phyloP scores from a whole-genome alignment of 2,797 vertebrate genomes.

The Spinus olivaceus region DNA sequence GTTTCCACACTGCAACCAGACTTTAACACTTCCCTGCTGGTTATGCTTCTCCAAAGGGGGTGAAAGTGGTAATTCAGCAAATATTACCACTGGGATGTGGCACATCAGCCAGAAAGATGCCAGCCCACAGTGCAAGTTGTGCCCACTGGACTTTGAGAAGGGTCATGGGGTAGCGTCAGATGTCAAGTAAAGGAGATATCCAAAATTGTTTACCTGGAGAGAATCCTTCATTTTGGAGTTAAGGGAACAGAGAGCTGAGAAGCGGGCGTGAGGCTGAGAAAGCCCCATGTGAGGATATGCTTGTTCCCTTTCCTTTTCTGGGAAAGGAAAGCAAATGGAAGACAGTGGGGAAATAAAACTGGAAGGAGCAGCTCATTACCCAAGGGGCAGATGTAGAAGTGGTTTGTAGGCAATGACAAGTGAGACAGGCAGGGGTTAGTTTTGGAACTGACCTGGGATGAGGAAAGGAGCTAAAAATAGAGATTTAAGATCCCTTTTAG shows the following conservation, averaged over 20 bases:
- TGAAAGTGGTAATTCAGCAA: not conserved
- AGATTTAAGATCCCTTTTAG: not conserved
- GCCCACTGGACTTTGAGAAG: not conserved
- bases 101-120: not conserved
- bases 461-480: not conserved
- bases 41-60: not conserved
- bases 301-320: not conserved
- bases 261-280: rapidly evolving
- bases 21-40: not conserved
- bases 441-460: not conserved
- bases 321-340: not conserved
- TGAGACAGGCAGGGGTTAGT: not conserved
- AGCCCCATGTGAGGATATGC: not conserved
- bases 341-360: not conserved
- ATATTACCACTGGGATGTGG: not conserved
- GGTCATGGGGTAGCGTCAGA: not conserved
- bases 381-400: not conserved
- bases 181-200: not conserved
- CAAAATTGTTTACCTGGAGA: not conserved
- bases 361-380: not conserved
- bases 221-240: not conserved
- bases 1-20: not conserved
- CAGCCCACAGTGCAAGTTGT: not conserved
- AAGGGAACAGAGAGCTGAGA: not conserved
- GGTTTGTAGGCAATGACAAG: not conserved